phyloP scores from a whole-genome alignment of 2,888 invertebrate genomes.

The Rugalucina vietnamica region DNA sequence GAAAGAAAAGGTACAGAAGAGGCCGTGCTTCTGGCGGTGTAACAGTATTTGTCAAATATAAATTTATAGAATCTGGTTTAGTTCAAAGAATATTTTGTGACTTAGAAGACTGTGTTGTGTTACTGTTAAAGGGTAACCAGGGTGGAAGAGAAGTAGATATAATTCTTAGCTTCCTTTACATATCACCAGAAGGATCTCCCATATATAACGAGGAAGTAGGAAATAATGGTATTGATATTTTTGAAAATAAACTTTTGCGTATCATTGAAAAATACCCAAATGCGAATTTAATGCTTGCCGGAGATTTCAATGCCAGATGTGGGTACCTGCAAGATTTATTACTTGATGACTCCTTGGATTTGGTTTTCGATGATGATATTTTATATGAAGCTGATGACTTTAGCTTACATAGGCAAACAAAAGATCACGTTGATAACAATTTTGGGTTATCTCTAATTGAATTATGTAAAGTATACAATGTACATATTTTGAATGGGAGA shows the following conservation, averaged over 20 bases:
- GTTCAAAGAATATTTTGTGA: slow-evolving; percentile 1
- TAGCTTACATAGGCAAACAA: neutral
- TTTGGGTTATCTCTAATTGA: slow-evolving; percentile 7
- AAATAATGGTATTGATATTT: slow-evolving; percentile 2
- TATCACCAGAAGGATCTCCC: slow-evolving; percentile 11
- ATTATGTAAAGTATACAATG: neutral
- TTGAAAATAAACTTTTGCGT: slow-evolving; percentile 3
- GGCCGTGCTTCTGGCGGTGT: slow-evolving; percentile 5
- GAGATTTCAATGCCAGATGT: neutral
- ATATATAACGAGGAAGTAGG: slow-evolving; percentile 11
- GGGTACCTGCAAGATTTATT: neutral
- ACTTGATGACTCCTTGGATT: neutral
- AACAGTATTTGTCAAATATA: neutral
- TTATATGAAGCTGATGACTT: slow-evolving; percentile 3
- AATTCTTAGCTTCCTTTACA: neutral
- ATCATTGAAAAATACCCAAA: neutral
- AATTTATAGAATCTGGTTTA: neutral
- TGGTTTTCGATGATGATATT: too few species aligned
- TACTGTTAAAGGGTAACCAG: neutral
- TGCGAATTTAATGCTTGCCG: neutral
- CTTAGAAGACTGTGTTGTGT: neutral
- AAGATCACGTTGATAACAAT: neutral
- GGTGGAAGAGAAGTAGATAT: neutral
- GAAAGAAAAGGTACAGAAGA: neutral
- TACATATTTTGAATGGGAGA: neutral